Evolutionary conservation across 2,888 invertebrate genomes (phyloP).

Genomic region (Dryocosmus kuriphilus): DNA sequence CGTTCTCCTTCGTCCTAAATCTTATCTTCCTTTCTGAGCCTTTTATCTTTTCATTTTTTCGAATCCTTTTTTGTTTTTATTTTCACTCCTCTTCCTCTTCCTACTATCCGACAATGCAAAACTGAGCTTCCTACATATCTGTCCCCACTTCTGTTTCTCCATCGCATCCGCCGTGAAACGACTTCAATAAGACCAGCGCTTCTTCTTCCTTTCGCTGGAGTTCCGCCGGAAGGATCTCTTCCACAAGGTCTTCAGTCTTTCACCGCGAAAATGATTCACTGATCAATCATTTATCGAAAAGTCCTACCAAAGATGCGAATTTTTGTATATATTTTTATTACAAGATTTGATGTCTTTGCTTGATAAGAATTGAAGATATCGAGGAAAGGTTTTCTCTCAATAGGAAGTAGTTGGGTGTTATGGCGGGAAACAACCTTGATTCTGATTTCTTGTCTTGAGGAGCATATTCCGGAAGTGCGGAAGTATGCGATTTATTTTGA

Average conservation of each 20-base stretch:
- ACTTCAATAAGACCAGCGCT: conserved; percentile 56
- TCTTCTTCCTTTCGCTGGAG: conserved; percentile 54
- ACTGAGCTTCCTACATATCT: conserved; percentile 51
- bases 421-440: conserved; percentile 13
- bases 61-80: neutral
- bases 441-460: too few species aligned
- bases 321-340: neutral
- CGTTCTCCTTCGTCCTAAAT: neutral
- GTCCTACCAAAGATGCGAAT: neutral
- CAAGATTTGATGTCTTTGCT: neutral
- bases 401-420: neutral
- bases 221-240: conserved; percentile 57
- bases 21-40: neutral
- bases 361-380: neutral
- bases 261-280: neutral
- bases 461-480: conserved; percentile 11
- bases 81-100: conserved; percentile 31
- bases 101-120: conserved; percentile 44
- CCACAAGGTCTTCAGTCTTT: conserved; percentile 44
- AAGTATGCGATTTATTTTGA: conserved; percentile 10
- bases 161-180: conserved; percentile 52
- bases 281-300: neutral
- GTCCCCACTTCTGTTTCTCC: conserved; percentile 50
- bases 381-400: neutral
- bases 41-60: neutral